phyloP scores from a whole-genome alignment of 2,888 invertebrate genomes.

The Tiliacea aurago region DNA sequence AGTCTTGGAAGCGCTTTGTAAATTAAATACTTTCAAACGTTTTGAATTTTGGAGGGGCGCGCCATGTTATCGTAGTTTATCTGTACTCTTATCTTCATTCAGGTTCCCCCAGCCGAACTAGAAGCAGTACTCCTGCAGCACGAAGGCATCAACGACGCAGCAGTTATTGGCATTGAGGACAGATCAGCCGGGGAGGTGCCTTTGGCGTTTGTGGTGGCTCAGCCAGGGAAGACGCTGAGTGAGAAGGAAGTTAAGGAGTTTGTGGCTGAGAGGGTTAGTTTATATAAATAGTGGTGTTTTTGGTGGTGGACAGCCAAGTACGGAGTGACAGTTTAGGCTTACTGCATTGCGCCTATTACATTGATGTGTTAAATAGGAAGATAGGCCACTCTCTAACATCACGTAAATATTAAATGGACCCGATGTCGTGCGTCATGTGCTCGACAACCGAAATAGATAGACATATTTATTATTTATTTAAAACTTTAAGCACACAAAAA shows the following conservation, averaged over 20 bases:
- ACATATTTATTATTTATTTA: too few species aligned
- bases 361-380: too few species aligned
- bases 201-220: slow-evolving; percentile 93
- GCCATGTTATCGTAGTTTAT: too few species aligned
- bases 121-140: slow-evolving; percentile 95
- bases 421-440: too few species aligned
- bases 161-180: slow-evolving; percentile 94
- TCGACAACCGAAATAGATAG: too few species aligned
- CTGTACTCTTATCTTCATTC: slow-evolving; percentile 32
- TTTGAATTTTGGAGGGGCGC: too few species aligned
- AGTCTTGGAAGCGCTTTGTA: too few species aligned
- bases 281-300: background rate
- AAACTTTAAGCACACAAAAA: too few species aligned
- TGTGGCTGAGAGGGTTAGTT: slow-evolving; percentile 88
- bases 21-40: too few species aligned
- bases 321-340: background rate
- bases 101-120: slow-evolving; percentile 96
- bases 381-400: too few species aligned
- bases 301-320: background rate
- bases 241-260: slow-evolving; percentile 90
- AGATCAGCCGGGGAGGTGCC: slow-evolving; percentile 93
- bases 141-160: slow-evolving; percentile 93
- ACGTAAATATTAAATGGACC: too few species aligned
- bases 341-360: too few species aligned
- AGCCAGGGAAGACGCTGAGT: slow-evolving; percentile 86